A percentile compares a stretch with the other conserved stretches of the same genome.
These are phyloP conservation scores for Pyrocephalus nanus DNA, from an alignment of 2,797 vertebrate genomes.

Conservation along the genomic window DNA sequence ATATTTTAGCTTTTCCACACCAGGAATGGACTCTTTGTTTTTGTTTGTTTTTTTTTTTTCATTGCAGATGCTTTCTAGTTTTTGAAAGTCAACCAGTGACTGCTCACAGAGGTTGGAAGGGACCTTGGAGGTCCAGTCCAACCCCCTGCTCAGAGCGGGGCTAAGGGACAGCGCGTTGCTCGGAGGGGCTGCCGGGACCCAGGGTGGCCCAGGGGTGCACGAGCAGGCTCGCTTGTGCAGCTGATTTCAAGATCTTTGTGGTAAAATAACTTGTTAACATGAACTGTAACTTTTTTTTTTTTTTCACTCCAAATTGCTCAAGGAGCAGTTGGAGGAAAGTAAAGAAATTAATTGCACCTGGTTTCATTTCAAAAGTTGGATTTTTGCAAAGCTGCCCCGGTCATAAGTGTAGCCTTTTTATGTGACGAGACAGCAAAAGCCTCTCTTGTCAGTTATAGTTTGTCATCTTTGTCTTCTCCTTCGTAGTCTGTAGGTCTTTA, in stretches of 20 bases:
- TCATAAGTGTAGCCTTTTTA: constrained; percentile 77
- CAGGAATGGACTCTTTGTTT: constrained; percentile 78
- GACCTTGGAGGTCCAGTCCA: not conserved
- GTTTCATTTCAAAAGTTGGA: constrained; percentile 85
- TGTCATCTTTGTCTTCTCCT: constrained; percentile 75
- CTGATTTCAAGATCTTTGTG: constrained; percentile 66
- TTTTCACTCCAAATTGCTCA: constrained; percentile 49
- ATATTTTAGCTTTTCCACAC: constrained; percentile 82
- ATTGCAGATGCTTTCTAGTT: constrained; percentile 78
- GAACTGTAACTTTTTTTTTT: constrained; percentile 50
- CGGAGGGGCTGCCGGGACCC: constrained; percentile 36
- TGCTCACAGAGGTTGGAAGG: constrained; percentile 50
- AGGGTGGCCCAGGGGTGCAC: constrained; percentile 6
- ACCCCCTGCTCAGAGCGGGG: not conserved
- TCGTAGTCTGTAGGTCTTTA: constrained; percentile 80
- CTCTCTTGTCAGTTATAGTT: constrained; percentile 76
- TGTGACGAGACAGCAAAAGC: constrained; percentile 75
- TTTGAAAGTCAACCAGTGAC: constrained; percentile 76
- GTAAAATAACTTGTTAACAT: constrained; percentile 69
- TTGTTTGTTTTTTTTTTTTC: constrained; percentile 63
- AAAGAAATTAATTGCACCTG: constrained; percentile 84
- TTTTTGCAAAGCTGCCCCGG: constrained; percentile 85
- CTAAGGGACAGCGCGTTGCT: constrained; percentile 43
- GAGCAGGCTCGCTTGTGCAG: constrained; percentile 47
- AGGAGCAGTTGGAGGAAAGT: constrained; percentile 72